Evolutionary conservation across 2,113 vertebrate genomes (phyloP).

Genomic region (Myotis lucifugus): DNA sequence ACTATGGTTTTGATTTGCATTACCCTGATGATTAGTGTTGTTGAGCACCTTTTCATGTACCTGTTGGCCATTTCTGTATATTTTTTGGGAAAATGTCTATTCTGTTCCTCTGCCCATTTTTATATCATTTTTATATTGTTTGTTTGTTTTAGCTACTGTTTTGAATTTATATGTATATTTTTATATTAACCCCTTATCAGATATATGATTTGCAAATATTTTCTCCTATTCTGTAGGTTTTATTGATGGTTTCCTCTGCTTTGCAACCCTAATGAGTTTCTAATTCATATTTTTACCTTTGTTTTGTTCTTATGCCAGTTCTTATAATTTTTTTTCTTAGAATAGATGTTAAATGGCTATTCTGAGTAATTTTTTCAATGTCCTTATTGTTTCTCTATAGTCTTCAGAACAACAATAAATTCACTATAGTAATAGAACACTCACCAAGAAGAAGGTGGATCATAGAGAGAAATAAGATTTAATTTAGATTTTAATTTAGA

Average conservation of each 20-base stretch:
- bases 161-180: background rate
- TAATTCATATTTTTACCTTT: background rate
- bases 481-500: constrained; percentile 88
- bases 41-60: background rate
- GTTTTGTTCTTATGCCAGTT: background rate
- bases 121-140: background rate
- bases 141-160: background rate
- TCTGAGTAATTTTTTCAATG: constrained; percentile 49
- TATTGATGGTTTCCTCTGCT: background rate
- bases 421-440: constrained; percentile 63
- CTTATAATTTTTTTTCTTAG: constrained; percentile 41
- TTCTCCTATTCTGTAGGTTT: background rate
- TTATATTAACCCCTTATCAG: background rate
- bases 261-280: background rate
- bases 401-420: constrained; percentile 64
- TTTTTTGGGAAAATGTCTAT: background rate
- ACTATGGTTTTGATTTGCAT: background rate
- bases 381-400: constrained; percentile 49
- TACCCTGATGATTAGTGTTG: background rate
- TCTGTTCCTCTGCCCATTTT: background rate
- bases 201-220: background rate
- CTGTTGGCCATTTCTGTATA: background rate
- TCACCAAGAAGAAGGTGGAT: constrained; percentile 65
- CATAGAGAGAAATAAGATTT: constrained; percentile 68
- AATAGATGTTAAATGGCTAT: background rate